A percentile compares a stretch with the other conserved stretches of the same genome.
Evolutionary conservation across 2,797 vertebrate species (phyloP).

Genomic region (Rhincodon typus): DNA sequence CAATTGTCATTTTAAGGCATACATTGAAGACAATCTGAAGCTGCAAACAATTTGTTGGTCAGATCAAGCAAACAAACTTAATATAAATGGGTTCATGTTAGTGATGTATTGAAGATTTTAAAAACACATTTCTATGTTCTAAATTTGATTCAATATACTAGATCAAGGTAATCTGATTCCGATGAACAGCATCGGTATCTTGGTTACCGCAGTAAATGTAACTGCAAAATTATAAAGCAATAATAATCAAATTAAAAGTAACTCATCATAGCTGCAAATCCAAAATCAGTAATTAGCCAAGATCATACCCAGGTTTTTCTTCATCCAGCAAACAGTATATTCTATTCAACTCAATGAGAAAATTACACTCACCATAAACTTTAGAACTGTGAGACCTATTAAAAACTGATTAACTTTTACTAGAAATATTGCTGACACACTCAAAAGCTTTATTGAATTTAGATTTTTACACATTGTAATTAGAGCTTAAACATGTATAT

Average conservation of each 20-base stretch:
- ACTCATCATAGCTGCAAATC: neutral
- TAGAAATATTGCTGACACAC: neutral
- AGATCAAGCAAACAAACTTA: neutral
- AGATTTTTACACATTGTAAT: neutral
- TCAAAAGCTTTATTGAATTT: neutral
- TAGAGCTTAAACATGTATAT: neutral
- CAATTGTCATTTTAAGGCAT: neutral
- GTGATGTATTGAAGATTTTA: neutral
- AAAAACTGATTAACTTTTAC: neutral
- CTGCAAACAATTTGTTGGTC: neutral
- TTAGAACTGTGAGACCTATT: neutral
- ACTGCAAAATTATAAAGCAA: neutral
- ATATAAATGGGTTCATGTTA: neutral
- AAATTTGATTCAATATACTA: neutral
- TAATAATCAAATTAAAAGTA: neutral
- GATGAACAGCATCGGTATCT: neutral
- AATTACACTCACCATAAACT: neutral
- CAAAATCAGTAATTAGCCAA: neutral
- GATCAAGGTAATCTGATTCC: neutral
- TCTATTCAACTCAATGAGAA: neutral
- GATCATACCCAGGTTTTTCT: neutral
- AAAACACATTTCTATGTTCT: neutral
- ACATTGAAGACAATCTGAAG: neutral
- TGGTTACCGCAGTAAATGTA: neutral
- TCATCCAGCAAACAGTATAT: neutral